phyloP scores from a whole-genome alignment of 2,888 invertebrate species.

The Xestia rhomboidea region DNA sequence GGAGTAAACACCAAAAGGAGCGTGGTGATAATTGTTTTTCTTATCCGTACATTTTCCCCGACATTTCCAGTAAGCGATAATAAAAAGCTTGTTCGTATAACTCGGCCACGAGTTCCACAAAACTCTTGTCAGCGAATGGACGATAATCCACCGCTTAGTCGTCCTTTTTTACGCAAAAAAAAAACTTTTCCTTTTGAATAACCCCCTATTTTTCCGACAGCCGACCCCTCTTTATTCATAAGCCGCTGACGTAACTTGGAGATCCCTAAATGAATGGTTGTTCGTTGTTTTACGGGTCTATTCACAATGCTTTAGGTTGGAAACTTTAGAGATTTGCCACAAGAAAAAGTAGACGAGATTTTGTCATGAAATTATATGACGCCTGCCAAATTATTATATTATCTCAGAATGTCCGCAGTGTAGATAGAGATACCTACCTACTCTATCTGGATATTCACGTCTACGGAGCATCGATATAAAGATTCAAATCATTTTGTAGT shows the following conservation, averaged over 20 bases:
- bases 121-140: constrained; percentile 86
- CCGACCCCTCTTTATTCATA: constrained; percentile 89
- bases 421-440: constrained; percentile 57
- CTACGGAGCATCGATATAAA: constrained; percentile 50
- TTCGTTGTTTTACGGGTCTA: constrained; percentile 90
- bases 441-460: constrained; percentile 55
- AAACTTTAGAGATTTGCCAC: constrained; percentile 86
- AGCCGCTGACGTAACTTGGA: constrained; percentile 88
- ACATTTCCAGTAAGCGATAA: constrained; percentile 78
- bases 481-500: constrained; percentile 57
- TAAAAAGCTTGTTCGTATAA: constrained; percentile 82
- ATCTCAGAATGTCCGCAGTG: constrained; percentile 66
- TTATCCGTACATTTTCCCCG: constrained; percentile 72
- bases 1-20: constrained; percentile 67
- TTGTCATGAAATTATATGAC: constrained; percentile 78
- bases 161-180: constrained; percentile 83
- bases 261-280: constrained; percentile 90
- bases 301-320: constrained; percentile 88
- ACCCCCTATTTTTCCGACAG: constrained; percentile 84
- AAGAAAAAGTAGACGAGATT: constrained; percentile 79
- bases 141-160: constrained; percentile 87
- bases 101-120: constrained; percentile 82
- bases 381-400: constrained; percentile 77
- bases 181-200: constrained; percentile 87
- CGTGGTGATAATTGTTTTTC: constrained; percentile 77